phyloP scores from a whole-genome alignment of 2,113 vertebrate species.

The Dipodomys stephensi region DNA sequence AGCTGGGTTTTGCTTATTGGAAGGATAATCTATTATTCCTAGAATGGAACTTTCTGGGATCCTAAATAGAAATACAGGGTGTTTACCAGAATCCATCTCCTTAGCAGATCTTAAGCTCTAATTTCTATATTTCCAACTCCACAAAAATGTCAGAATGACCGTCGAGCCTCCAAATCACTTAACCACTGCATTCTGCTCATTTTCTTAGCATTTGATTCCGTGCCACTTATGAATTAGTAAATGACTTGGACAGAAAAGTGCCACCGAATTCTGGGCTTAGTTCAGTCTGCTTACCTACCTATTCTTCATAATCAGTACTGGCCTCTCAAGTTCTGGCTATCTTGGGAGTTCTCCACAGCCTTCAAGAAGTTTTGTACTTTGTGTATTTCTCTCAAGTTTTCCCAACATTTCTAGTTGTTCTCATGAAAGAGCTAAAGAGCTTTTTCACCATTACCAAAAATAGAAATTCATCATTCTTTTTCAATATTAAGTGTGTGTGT shows the following conservation, averaged over 20 bases:
- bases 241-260: constrained; percentile 47
- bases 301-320: constrained; percentile 42
- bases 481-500: neutral
- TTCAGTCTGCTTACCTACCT: constrained; percentile 26
- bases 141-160: neutral
- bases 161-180: neutral
- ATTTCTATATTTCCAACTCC: constrained; percentile 3
- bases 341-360: neutral
- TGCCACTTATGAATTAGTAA: constrained; percentile 58
- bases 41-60: neutral
- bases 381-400: neutral
- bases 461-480: neutral
- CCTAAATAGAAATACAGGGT: neutral
- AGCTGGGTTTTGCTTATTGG: neutral
- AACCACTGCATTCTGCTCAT: neutral
- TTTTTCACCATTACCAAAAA: neutral
- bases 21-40: neutral
- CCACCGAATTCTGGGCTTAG: neutral
- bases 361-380: neutral
- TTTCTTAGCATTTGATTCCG: constrained; percentile 27
- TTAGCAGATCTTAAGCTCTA: neutral
- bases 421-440: neutral
- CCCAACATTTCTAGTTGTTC: constrained; percentile 27
- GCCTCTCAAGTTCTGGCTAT: neutral
- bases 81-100: neutral